Percentiles rank a stretch among this genome's conserved stretches.
phyloP scores from a whole-genome alignment of 2,797 vertebrate species.

The Microhierax caerulescens region DNA sequence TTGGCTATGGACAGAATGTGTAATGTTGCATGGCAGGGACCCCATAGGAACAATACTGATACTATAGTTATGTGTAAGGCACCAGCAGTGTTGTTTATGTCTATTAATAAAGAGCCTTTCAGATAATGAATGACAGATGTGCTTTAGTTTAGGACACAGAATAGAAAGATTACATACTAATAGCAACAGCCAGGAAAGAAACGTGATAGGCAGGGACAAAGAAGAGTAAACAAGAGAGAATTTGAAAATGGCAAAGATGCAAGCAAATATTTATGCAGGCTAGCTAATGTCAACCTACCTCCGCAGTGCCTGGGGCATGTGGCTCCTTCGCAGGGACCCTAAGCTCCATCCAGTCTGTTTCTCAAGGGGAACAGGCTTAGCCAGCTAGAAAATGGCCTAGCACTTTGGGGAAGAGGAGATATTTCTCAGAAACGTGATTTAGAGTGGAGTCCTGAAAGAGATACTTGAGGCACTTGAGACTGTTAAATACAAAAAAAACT shows the following conservation, averaged over 20 bases:
- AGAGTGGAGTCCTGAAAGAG: neutral
- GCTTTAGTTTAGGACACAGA: neutral
- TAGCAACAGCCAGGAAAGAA: neutral
- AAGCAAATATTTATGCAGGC: slow-evolving; percentile 44
- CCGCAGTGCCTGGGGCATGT: rapidly evolving
- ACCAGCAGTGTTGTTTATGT: neutral
- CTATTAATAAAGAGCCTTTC: neutral
- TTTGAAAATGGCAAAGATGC: slow-evolving; percentile 20
- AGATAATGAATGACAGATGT: neutral
- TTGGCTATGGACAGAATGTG: neutral
- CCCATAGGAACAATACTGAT: neutral
- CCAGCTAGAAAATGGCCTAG: neutral
- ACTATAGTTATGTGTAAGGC: neutral
- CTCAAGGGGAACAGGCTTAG: neutral
- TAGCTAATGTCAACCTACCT: neutral
- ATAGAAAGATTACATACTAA: neutral
- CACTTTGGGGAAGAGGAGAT: neutral
- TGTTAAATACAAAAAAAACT: neutral
- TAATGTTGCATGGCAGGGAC: neutral
- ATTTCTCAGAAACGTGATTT: neutral
- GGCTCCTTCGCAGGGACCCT: neutral
- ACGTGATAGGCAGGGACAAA: neutral
- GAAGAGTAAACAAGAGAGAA: slow-evolving; percentile 18
- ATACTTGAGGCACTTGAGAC: neutral
- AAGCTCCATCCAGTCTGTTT: neutral